Percentiles rank a stretch among this genome's conserved stretches.
phyloP scores from a whole-genome alignment of 2,113 vertebrate species.

The Grammomys surdaster region DNA sequence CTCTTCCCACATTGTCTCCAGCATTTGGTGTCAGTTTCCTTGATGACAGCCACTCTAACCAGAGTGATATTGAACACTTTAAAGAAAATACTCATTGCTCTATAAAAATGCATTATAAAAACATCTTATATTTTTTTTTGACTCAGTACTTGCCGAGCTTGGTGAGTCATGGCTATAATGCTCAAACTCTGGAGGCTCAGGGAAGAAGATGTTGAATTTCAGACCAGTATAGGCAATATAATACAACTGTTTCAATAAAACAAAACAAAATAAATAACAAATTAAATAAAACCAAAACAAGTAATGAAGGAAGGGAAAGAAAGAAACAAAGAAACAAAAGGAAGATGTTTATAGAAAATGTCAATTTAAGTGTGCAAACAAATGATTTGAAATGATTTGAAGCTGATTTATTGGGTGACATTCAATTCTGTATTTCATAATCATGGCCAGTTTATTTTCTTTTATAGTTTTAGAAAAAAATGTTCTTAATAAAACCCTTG shows the following conservation, averaged over 20 bases:
- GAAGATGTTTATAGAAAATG: neutral
- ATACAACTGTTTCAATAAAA: neutral
- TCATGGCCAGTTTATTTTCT: conserved; percentile 27
- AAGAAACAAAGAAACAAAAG: neutral
- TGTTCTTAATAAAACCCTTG: neutral
- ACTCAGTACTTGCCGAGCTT: neutral
- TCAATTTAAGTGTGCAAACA: conserved; percentile 1
- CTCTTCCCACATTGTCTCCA: neutral
- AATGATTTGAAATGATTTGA: neutral
- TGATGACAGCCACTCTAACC: neutral
- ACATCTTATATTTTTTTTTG: neutral
- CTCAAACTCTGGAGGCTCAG: neutral
- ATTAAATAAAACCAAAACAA: neutral
- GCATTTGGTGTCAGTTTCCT: neutral
- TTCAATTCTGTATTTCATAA: neutral
- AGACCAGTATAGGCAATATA: neutral
- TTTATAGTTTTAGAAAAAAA: neutral
- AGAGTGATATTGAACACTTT: neutral
- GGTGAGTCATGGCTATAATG: neutral
- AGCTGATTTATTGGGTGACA: neutral
- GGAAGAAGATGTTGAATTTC: neutral
- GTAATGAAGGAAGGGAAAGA: neutral
- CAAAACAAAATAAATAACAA: neutral
- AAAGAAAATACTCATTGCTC: neutral
- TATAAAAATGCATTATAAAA: neutral